Evolutionary conservation across 2,888 invertebrate genomes (phyloP), one percentile per base, ranked within the genome.

Genomic region (Oscheius sp.): DNA sequence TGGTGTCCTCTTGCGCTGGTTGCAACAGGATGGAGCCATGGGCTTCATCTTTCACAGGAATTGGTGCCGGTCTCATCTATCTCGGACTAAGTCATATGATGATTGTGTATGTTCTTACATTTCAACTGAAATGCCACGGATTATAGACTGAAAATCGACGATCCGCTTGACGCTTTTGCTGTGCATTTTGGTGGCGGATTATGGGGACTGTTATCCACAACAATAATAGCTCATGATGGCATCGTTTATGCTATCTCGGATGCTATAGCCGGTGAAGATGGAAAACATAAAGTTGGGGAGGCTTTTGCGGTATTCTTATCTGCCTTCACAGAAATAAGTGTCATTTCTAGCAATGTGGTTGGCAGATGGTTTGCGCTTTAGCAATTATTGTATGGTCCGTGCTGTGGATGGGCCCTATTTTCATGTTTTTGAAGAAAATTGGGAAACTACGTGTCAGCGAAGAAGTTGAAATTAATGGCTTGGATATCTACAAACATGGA

Each of bases 131-230:
- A 43, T 18, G n/a, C 2, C 13, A n/a, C 61, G 21, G 18, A 13
- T 9, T 1, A 71, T 55, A 79, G 81, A 56, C 27, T 87, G 41
- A 76, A 74, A 74, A 80, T 87, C 27, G 91, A 91, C 78, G 91
- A 91, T 79, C 91, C 91, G 0, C 80, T 91, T 18, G 91, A 91
- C 76, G 90, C 91, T 2, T 89, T 90, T 29, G 89, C 90, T 5
- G 89, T 91, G 2, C 91, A 91, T 82, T 89, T 90, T 73, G 91
- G 91, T 1, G 91, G 91, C 2, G 91, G 91, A 7, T 73, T 89
- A 9, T 90, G 90, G 89, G 91, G 91, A 3, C 85, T 90, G 0
- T 80, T 91, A 0, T 80, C 80, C 13, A 76, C 77, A 1, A 71
- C 74, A 27, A 46, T 82, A 18, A 76, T 82, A 13, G 81, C 72